Base-by-base conservation (phyloP, 2,113 vertebrate species). In the Rhadina sibilatrix region DNA sequence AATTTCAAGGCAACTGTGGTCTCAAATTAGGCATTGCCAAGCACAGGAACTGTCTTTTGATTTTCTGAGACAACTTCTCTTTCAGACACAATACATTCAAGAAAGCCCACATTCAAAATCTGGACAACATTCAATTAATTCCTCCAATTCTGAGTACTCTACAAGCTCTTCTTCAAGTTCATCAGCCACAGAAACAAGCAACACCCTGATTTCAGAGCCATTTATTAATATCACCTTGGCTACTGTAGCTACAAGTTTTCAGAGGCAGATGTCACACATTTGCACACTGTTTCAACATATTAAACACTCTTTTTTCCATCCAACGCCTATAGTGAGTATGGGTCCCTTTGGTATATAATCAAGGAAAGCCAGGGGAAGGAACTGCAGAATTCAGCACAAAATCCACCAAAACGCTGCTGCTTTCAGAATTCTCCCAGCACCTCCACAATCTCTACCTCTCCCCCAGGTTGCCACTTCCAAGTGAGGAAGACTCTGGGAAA, bases 401-500 rank as follows among this genome's bases (percentile, higher is more conserved):
- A 54, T 53, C 47, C 95, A 88, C 37, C 3, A 57, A n/a, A 90
- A 65, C 77, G 69, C 77, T 94, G 64, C 59, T 85, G 53, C 63
- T 93, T 87, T 44, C 85, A 95, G 66, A 68, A 78, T 84, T 63
- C 85, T 42, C 68, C 24, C 61, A 96, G 85, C 78, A 87, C 80
- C 96, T 94, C 89, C 83, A 69, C 76, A 90, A 72, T 63, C 93
- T 87, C 83, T 42, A 93, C 52, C 77, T 77, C 68, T 94, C 71
- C 93, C 91, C 91, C 90, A 85, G 76, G 96, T 42, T 95, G 80
- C 91, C 94, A 84, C 82, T 74, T 77, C 86, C 93, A 89, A 94
- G 85, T 90, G 80, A 53, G 69, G 96, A 97, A 97, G 87, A 93
- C 96, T 77, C 38, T 92, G 76, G 86, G 97, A 66, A 84, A 35